phyloP scores from a whole-genome alignment of 2,113 vertebrate species.

The Gobius niger region DNA sequence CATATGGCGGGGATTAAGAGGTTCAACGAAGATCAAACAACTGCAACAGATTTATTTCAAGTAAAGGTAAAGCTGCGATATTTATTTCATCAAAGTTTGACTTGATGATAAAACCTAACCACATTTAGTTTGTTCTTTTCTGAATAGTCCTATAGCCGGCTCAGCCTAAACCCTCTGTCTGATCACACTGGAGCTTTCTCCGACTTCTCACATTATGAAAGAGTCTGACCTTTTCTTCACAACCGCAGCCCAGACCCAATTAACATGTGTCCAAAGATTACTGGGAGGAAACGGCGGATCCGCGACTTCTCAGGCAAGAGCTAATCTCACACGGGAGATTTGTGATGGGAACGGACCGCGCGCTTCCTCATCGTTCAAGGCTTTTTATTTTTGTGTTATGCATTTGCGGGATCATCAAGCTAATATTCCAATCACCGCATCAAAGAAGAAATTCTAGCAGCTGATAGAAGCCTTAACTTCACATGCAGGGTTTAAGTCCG shows the following conservation, averaged over 20 bases:
- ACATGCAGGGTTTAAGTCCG: background rate
- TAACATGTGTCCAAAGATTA: slow-evolving; percentile 21
- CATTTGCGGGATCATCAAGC: background rate
- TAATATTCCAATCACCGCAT: background rate
- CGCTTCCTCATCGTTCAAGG: background rate
- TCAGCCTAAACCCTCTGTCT: too few species aligned
- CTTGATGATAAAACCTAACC: too few species aligned
- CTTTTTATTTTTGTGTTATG: background rate
- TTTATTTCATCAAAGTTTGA: too few species aligned
- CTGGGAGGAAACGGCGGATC: slow-evolving; percentile 1
- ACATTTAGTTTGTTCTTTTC: too few species aligned
- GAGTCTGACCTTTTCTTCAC: slow-evolving; percentile 14
- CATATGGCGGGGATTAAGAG: too few species aligned
- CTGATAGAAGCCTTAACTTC: background rate
- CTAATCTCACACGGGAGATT: background rate
- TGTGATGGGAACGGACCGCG: background rate
- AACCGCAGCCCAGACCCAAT: slow-evolving; percentile 11
- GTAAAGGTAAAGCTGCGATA: too few species aligned
- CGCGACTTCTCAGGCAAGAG: background rate
- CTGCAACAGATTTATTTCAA: too few species aligned
- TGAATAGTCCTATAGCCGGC: too few species aligned
- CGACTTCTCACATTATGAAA: slow-evolving; percentile 5
- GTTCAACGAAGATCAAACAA: too few species aligned
- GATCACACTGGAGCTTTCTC: background rate
- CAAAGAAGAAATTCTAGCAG: background rate